Evolutionary conservation across 2,888 invertebrate genomes (phyloP).

Genomic region (Eumerus sabulonum): DNA sequence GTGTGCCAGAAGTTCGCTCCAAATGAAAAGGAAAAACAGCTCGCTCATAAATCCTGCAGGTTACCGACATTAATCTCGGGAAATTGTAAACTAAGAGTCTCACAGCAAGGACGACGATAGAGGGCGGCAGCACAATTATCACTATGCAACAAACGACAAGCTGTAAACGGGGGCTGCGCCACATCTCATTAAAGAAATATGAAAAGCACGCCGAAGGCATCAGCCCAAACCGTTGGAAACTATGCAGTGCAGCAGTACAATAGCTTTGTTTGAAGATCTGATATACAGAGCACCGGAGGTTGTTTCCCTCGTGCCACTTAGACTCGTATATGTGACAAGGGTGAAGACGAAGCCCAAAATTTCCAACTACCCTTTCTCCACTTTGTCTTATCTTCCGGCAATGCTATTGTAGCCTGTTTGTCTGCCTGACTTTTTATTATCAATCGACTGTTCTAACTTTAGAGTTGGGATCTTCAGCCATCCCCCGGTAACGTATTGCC

Average conservation of each 20-base stretch:
- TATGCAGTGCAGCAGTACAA: conserved; percentile 26
- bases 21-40: conserved; percentile 54
- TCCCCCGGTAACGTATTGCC: not conserved
- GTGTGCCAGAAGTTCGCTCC: conserved; percentile 41
- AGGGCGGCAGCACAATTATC: conserved; percentile 58
- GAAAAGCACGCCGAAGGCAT: conserved; percentile 57
- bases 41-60: conserved; percentile 60
- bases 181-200: conserved; percentile 64
- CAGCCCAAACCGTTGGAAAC: not conserved
- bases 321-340: conserved; percentile 4
- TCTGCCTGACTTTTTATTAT: conserved; percentile 50
- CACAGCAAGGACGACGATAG: conserved; percentile 7
- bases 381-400: conserved; percentile 43
- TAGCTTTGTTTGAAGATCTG: no score
- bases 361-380: conserved; percentile 2
- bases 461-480: conserved; percentile 14
- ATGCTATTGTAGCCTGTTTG: conserved; percentile 6
- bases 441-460: conserved; percentile 43
- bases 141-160: conserved; percentile 47
- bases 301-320: conserved; percentile 14
- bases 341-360: not conserved
- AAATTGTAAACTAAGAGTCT: conserved; percentile 22
- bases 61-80: conserved; percentile 49
- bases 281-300: conserved; percentile 22
- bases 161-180: conserved; percentile 55